These are phyloP conservation scores for Aptenodytes patagonicus DNA, from an alignment of 2,113 vertebrate genomes.

Conservation along the genomic window DNA sequence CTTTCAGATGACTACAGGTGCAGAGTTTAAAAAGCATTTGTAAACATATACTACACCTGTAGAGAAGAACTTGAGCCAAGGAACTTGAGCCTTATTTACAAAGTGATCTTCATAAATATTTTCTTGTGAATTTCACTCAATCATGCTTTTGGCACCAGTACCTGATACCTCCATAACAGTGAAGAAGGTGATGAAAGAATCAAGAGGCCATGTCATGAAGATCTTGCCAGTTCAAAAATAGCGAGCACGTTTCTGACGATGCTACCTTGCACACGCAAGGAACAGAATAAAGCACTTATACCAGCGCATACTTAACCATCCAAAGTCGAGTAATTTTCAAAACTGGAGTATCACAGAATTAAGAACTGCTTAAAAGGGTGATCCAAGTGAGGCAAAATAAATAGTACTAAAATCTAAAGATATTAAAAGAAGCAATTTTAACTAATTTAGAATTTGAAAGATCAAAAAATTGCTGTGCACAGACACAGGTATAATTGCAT, in stretches of 20 bases:
- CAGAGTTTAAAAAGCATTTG: background rate
- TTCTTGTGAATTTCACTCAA: background rate
- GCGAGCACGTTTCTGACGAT: background rate
- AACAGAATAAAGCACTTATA: background rate
- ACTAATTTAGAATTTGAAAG: background rate
- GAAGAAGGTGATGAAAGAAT: background rate
- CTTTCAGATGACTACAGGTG: background rate
- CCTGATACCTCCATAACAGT: rapidly evolving
- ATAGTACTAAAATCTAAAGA: background rate
- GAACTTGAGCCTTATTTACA: background rate
- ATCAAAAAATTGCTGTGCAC: background rate
- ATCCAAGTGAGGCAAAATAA: background rate
- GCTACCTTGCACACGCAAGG: background rate
- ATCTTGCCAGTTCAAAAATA: background rate
- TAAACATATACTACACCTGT: background rate
- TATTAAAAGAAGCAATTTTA: background rate
- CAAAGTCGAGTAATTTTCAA: background rate
- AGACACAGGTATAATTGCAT: background rate
- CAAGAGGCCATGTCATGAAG: background rate
- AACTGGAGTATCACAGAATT: background rate
- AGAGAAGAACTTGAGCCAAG: background rate
- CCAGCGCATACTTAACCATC: background rate
- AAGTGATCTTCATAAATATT: background rate
- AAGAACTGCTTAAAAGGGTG: background rate
- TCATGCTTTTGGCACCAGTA: rapidly evolving